Percentiles rank a stretch among this genome's conserved stretches.
These are phyloP conservation scores for Ptychobarbus kaznakovi DNA, from an alignment of 2,797 vertebrate species.

Conservation along the genomic window DNA sequence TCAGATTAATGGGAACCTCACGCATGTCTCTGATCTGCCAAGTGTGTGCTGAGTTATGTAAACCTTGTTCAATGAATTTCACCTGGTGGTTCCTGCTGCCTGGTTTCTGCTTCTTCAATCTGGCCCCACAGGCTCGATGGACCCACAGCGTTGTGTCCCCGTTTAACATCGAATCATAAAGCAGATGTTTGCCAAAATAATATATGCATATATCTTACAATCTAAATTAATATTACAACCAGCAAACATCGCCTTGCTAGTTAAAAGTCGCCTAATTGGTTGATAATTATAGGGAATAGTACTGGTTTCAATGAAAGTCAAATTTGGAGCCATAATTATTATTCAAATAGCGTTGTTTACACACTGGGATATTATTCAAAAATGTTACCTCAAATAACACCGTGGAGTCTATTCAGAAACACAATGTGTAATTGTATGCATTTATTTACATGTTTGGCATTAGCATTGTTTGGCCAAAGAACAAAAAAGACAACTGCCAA, in stretches of 20 bases:
- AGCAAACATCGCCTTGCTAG: background rate
- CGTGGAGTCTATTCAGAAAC: background rate
- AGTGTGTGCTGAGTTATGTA: slow-evolving; percentile 71
- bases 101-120: slow-evolving; percentile 81
- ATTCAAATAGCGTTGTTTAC: slow-evolving; percentile 24
- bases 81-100: slow-evolving; percentile 76
- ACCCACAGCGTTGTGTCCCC: slow-evolving; percentile 45
- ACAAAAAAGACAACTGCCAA: slow-evolving; percentile 6
- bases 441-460: slow-evolving; percentile 26
- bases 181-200: slow-evolving; percentile 7
- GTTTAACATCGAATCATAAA: slow-evolving; percentile 38
- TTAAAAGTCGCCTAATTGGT: slow-evolving; percentile 8
- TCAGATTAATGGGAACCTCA: slow-evolving; percentile 71
- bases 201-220: background rate
- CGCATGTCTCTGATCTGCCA: slow-evolving; percentile 78
- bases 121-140: slow-evolving; percentile 66
- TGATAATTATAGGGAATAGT: background rate
- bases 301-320: slow-evolving; percentile 27
- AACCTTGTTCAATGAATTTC: slow-evolving; percentile 75
- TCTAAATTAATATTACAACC: background rate
- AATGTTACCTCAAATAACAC: slow-evolving; percentile 45
- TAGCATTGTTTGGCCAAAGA: background rate
- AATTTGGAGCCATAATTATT: slow-evolving; percentile 30
- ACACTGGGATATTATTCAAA: slow-evolving; percentile 31
- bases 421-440: background rate